Evolutionary conservation across 2,113 vertebrate genomes (phyloP), one percentile per base, ranked within the genome.

Genomic region (Malurus elegans): DNA sequence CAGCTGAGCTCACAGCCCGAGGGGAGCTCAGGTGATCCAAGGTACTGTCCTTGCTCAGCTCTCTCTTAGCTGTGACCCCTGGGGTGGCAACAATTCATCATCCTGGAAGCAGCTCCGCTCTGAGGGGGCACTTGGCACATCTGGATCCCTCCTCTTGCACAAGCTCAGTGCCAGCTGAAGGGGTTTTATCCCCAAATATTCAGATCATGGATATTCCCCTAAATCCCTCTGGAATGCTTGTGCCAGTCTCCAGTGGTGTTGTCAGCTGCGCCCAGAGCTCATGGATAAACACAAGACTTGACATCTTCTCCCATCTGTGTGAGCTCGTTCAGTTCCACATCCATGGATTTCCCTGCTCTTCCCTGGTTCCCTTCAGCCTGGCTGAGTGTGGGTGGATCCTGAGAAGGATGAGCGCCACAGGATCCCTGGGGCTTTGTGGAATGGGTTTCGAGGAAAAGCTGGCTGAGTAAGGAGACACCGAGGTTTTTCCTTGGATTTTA

Each of bases 151-250:
- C 24, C 72, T 80, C 61, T 23, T 11, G 29, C 58, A 58, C 50
- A 2, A 12, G 40, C 21, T 28, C 51, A 31, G 42, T 12, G 23
- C 40, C 9, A 3, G 42, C 7, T 34, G 14, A 61, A 4, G 19
- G 73, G 28, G 18, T 3, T 84, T 73, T 14, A 29, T 20, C 44
- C 5, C 0, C 20, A 38, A 38, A 38, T 38, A 0, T 10, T 40
- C 18, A 45, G 3, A 12, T 2, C 2, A 4, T 0, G 10, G 25
- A 5, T 36, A 9, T 61, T 36, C 47, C 62, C 72, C 60, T 23
- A 11, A 83, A 70, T 3, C 7, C 15, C 51, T 31, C 65, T 8
- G 26, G 38, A 56, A 86, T 40, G 61, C 36, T 29, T 2, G 10
- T 28, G 50, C 10, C 2, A 13, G 18, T 26, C 86, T 40, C 62